These are phyloP conservation scores for Myoxocephalus aenaeus DNA, from an alignment of 2,797 vertebrate genomes.

Conservation along the genomic window DNA sequence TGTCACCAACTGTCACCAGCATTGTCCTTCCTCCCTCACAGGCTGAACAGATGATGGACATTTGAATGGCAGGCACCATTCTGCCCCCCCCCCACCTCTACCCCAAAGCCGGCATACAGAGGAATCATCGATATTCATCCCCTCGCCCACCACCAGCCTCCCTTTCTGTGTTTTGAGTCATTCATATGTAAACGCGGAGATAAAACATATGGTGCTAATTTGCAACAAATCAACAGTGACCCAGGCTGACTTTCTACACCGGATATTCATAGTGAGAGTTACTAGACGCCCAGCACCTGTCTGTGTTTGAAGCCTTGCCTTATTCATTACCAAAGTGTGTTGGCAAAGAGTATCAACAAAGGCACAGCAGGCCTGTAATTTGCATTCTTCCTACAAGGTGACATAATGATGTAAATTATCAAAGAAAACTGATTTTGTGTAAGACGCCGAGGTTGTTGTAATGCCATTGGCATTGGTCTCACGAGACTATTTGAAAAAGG, in stretches of 20 bases:
- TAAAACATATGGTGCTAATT: constrained; percentile 83
- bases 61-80: constrained; percentile 74
- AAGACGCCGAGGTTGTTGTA: constrained; percentile 63
- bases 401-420: constrained; percentile 83
- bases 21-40: constrained; percentile 73
- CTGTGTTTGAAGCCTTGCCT: constrained; percentile 78
- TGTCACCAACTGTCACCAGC: constrained; percentile 79
- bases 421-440: constrained; percentile 77
- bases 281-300: constrained; percentile 77
- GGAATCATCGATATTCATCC: constrained; percentile 76
- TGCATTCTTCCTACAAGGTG: constrained; percentile 78
- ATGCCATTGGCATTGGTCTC: constrained; percentile 71
- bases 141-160: constrained; percentile 60
- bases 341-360: constrained; percentile 77
- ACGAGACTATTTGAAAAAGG: constrained; percentile 73
- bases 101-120: constrained; percentile 41
- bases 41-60: constrained; percentile 81
- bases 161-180: constrained; percentile 72
- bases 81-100: constrained; percentile 20
- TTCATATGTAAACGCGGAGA: constrained; percentile 82
- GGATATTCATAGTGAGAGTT: constrained; percentile 71
- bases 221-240: constrained; percentile 83
- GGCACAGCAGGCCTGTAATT: constrained; percentile 75
- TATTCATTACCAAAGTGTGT: constrained; percentile 79
- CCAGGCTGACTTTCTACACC: constrained; percentile 66